phyloP scores from a whole-genome alignment of 1,140 invertebrate species.

The Zaprionus ghesquierei region DNA sequence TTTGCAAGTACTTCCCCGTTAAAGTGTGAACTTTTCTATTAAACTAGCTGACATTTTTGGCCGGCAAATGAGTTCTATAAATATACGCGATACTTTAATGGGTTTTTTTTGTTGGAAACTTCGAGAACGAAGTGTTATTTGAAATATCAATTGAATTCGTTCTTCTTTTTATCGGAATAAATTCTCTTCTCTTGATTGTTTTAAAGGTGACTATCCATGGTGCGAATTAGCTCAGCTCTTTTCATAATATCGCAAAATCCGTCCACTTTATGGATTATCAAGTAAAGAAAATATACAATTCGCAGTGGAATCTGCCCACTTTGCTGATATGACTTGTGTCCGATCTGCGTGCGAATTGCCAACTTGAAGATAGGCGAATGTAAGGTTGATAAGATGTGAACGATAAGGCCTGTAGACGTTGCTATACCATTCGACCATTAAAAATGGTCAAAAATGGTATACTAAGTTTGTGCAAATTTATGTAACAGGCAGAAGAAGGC shows the following conservation, averaged over 20 bases:
- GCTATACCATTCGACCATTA: too few relatives aligned
- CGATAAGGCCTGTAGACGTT: slow-evolving; percentile 67
- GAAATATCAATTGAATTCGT: neutral
- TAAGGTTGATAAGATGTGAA: slow-evolving; percentile 65
- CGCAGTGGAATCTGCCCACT: slow-evolving; percentile 7
- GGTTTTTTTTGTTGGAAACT: neutral
- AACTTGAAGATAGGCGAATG: slow-evolving; percentile 29
- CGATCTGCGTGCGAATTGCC: slow-evolving; percentile 7
- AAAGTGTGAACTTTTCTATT: slow-evolving; percentile 14
- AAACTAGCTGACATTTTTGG: slow-evolving; percentile 1
- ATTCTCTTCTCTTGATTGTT: neutral
- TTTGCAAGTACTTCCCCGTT: slow-evolving; percentile 6
- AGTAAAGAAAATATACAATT: neutral
- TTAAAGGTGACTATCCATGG: neutral
- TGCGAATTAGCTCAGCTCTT: neutral
- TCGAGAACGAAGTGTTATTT: neutral
- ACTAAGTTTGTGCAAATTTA: too few relatives aligned
- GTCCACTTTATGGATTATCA: neutral
- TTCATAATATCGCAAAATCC: neutral
- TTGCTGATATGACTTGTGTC: slow-evolving; percentile 13
- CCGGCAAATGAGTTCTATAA: slow-evolving; percentile 9
- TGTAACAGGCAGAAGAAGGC: too few relatives aligned
- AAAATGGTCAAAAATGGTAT: too few relatives aligned
- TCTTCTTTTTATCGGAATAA: neutral
- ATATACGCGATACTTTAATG: slow-evolving; percentile 6